Percentiles rank a stretch among this genome's conserved stretches.
Conservation (phyloP, 2,888 invertebrate species). For the Ganaspis brasiliensis region DNA sequence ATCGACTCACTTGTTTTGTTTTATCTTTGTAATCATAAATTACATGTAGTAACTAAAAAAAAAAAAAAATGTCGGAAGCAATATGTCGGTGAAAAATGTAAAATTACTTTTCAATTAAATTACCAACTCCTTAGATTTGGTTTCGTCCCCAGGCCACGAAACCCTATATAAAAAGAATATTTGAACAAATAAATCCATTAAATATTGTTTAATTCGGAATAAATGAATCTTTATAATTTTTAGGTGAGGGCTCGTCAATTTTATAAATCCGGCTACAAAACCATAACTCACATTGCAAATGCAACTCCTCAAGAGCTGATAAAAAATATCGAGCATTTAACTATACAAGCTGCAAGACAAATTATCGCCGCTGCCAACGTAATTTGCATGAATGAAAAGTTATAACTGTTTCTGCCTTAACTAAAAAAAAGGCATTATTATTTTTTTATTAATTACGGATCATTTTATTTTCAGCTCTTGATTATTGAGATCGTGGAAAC, state of each 20-base stretch:
- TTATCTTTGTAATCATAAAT: too few relatives aligned
- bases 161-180: too few relatives aligned
- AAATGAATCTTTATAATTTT: slow-evolving; percentile 39
- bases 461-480: slow-evolving; percentile 85
- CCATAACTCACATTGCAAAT: slow-evolving; percentile 88
- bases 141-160: too few relatives aligned
- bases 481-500: slow-evolving; percentile 93
- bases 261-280: slow-evolving; percentile 90
- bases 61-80: too few relatives aligned
- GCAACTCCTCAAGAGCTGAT: slow-evolving; percentile 85
- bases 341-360: slow-evolving; percentile 88
- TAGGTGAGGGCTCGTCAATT: slow-evolving; percentile 93
- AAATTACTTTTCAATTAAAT: too few relatives aligned
- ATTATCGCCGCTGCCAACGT: slow-evolving; percentile 95
- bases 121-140: too few relatives aligned
- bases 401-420: neutral
- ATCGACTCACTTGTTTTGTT: too few relatives aligned
- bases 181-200: too few relatives aligned
- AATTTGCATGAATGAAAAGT: slow-evolving; percentile 56
- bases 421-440: neutral
- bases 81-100: too few relatives aligned
- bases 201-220: too few relatives aligned
- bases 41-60: too few relatives aligned
- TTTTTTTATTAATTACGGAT: neutral
- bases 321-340: slow-evolving; percentile 86